phyloP scores from a whole-genome alignment of 1,140 invertebrate species.

The Brachionus rotundiformis region DNA sequence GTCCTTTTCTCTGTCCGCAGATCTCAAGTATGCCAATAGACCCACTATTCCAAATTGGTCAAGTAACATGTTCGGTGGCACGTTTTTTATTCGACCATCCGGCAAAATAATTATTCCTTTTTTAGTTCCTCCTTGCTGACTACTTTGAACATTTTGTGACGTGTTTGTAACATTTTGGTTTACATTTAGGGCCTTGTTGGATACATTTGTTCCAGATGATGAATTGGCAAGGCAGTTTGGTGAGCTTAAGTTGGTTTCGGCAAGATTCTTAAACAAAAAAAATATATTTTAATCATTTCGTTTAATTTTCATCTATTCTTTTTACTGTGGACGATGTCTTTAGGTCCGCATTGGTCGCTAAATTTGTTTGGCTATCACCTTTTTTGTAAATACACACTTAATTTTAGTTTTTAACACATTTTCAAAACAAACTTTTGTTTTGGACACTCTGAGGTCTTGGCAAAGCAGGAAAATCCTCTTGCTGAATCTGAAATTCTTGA shows the following conservation, averaged over 20 bases:
- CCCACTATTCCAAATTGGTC: conserved; percentile 99
- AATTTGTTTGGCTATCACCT: conserved; percentile 30
- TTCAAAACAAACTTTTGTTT: conserved; percentile 49
- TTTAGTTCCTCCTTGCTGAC: not conserved
- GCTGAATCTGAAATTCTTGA: conserved; percentile 90
- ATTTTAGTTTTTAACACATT: too few relatives aligned
- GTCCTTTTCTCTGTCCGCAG: conserved; percentile 92
- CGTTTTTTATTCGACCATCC: conserved; percentile 50
- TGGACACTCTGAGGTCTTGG: conserved; percentile 69
- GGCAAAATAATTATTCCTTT: conserved; percentile 45
- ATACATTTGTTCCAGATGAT: not conserved
- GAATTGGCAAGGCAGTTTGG: not conserved
- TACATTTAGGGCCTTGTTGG: not conserved
- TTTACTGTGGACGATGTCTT: conserved; percentile 51
- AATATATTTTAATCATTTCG: not conserved
- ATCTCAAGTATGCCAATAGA: conserved; percentile 90
- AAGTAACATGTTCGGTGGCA: conserved; percentile 44
- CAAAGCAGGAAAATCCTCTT: conserved; percentile 96
- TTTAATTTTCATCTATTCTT: not conserved
- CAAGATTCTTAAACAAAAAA: not conserved
- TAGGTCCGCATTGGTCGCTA: not conserved
- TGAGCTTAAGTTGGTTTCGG: not conserved
- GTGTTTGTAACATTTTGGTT: conserved; percentile 31
- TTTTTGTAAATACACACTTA: not conserved
- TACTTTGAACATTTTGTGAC: conserved; percentile 26